Percentiles rank a stretch among this genome's conserved stretches.
phyloP scores from a whole-genome alignment of 2,888 invertebrate species.

The Drosophila paracracens region DNA sequence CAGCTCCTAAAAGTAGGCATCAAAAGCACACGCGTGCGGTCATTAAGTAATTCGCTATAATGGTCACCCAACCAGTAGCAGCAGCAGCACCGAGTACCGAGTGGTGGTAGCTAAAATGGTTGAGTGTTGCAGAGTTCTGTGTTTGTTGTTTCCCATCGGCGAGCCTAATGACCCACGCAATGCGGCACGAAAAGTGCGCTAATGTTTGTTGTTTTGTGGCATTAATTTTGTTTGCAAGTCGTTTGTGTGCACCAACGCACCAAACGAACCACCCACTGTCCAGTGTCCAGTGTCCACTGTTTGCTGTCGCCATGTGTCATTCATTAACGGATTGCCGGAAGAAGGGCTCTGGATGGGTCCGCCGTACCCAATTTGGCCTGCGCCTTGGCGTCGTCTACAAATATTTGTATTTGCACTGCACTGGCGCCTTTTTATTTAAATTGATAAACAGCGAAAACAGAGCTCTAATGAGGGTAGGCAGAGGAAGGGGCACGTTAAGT shows the following conservation, averaged over 20 bases:
- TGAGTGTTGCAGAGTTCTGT: conserved; percentile 13
- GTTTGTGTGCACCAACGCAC: conserved; percentile 58
- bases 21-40: conserved; percentile 74
- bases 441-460: conserved; percentile 32
- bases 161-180: conserved; percentile 74
- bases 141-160: background rate
- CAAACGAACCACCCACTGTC: background rate
- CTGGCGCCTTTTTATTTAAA: conserved; percentile 51
- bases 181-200: conserved; percentile 73
- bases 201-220: conserved; percentile 78
- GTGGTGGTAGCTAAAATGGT: conserved; percentile 9
- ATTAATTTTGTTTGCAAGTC: conserved; percentile 80
- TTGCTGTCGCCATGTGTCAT: conserved; percentile 58
- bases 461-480: conserved; percentile 14
- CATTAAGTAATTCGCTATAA: conserved; percentile 79
- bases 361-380: conserved; percentile 62
- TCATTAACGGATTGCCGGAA: conserved; percentile 57
- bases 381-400: conserved; percentile 60
- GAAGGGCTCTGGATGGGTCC: background rate
- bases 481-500: background rate
- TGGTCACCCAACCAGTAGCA: conserved; percentile 48
- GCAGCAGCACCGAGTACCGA: background rate
- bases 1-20: conserved; percentile 73
- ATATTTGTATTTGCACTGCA: conserved; percentile 74
- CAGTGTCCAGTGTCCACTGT: background rate